Evolutionary conservation across 2,113 vertebrate species (phyloP), one percentile per base, ranked within the genome.

Genomic region (Ceuthmochares aereus): DNA sequence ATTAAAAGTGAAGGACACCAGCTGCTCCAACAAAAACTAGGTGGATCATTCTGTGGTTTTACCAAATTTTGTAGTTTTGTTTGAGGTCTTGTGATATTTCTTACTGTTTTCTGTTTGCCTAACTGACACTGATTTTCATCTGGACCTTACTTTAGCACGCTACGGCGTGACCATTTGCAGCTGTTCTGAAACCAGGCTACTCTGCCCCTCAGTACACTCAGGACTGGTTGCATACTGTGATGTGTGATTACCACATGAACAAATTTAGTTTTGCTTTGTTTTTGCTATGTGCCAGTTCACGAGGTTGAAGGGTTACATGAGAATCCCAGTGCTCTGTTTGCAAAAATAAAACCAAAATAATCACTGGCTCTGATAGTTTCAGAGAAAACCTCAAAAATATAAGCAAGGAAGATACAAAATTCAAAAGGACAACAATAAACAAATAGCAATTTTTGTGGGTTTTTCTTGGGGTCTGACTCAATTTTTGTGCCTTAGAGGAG

Each of bases 301-400:
- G 0, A 27, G 55, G 64, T 81, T 81, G 54, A 84, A 68, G 56
- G 37, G 80, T 93, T 92, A 45, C 76, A 30, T 79, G 83, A 87
- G 68, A 89, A 90, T 75, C 49, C 91, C 55, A 8, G 32, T 0
- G 2, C 66, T 49, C 55, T 69, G 70, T 67, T 94, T 91, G 47
- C 72, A 34, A 91, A 95, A 96, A 83, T 80, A 95, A 93, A 93
- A 30, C 30, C 5, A 2, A 59, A 88, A 47, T 84, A 92, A 81
- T 89, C 79, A 63, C 75, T 60, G 54, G 14, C 74, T 93, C 17
- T 69, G 85, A 59, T 18, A 51, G 82, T 72, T 88, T 92, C 60
- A 77, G 83, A 84, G 73, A 68, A 95, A 95, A 93, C 88, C 88
- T 93, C 95, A 92, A 79, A 93, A 93, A 47, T 22, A 89, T 15